Percentiles rank a stretch among this genome's conserved stretches.
phyloP scores from a whole-genome alignment of 92 coral and sea anemone species.

The Porites cylindrica region DNA sequence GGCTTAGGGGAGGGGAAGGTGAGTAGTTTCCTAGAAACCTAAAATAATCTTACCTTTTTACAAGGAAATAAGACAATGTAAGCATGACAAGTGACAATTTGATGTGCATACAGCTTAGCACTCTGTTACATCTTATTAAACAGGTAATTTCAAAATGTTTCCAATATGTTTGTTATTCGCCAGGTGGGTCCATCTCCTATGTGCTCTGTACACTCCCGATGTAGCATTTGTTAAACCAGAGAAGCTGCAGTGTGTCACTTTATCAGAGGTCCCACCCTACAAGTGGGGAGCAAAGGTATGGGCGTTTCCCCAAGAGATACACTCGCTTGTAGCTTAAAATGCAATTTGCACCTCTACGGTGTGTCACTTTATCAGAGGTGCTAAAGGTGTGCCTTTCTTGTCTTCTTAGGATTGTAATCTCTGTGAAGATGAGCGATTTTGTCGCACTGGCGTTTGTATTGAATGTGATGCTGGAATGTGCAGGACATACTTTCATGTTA shows the following conservation, averaged over 20 bases:
- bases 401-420: conserved; percentile 84
- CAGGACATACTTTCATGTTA: conserved; percentile 94
- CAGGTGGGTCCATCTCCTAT: conserved; percentile 98
- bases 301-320: not conserved
- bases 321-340: too few relatives aligned
- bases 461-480: conserved; percentile 99
- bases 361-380: too few relatives aligned
- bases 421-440: conserved; percentile 92
- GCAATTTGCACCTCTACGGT: too few relatives aligned
- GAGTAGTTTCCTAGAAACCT: too few relatives aligned
- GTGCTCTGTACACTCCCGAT: conserved; percentile 98
- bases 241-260: conserved; percentile 88
- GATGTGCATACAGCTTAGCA: too few relatives aligned
- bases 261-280: conserved; percentile 89
- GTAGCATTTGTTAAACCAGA: conserved; percentile 98
- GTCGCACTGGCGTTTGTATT: conserved; percentile 95
- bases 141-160: too few relatives aligned
- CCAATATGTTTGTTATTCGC: not conserved
- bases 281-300: conserved; percentile 97
- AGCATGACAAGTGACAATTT: too few relatives aligned
- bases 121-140: too few relatives aligned
- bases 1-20: too few relatives aligned
- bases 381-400: not conserved
- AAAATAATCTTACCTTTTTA: too few relatives aligned
- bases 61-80: too few relatives aligned